Conservation (phyloP, 2,113 vertebrate genomes). For the Sturnus vulgaris region DNA sequence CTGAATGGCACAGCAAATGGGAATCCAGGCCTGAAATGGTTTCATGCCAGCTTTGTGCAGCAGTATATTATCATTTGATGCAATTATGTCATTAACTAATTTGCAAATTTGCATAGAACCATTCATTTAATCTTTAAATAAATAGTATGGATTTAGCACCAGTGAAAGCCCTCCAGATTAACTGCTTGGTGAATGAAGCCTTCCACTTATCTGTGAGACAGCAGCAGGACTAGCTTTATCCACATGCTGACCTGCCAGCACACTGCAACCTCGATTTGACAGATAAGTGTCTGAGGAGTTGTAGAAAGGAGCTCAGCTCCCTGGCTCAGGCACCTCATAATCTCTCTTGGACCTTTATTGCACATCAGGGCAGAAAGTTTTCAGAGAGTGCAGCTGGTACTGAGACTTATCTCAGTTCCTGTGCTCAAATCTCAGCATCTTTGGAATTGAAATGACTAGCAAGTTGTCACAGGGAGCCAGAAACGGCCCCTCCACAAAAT, state of each 20-base stretch:
- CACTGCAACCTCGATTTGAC: background rate
- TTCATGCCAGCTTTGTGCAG: background rate
- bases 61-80: slow-evolving; percentile 24
- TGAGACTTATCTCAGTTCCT: background rate
- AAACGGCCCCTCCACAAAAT: background rate
- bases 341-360: background rate
- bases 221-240: background rate
- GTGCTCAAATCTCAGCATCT: background rate
- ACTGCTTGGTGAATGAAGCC: slow-evolving; percentile 17
- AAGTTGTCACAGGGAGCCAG: background rate
- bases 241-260: background rate
- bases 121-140: slow-evolving; percentile 55
- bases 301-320: background rate
- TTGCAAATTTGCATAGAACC: slow-evolving; percentile 32
- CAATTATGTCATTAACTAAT: slow-evolving; percentile 52
- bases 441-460: background rate
- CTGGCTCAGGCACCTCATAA: background rate
- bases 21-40: background rate
- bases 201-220: slow-evolving; percentile 9
- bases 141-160: background rate
- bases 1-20: background rate
- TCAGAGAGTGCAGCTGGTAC: background rate
- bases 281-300: background rate
- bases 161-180: slow-evolving; percentile 23
- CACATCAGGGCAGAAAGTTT: background rate